Percentiles rank a stretch among this genome's conserved stretches.
Evolutionary conservation across 2,888 invertebrate genomes (phyloP).

Genomic region (Microplitis deprimator): DNA sequence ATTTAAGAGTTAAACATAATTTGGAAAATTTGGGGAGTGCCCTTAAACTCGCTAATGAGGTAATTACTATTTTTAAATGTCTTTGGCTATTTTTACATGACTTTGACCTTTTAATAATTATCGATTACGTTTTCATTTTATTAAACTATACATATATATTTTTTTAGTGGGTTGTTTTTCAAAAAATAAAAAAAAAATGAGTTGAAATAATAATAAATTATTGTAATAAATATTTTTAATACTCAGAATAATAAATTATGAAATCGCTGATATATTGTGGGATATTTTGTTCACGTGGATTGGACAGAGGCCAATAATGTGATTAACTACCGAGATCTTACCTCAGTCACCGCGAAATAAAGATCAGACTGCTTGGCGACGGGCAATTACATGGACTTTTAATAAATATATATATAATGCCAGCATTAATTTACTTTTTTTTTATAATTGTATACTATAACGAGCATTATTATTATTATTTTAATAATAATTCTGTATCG

Average conservation of each 20-base stretch:
- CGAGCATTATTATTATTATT: no score
- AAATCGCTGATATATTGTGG: neutral
- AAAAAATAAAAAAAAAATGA: no score
- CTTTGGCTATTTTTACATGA: neutral
- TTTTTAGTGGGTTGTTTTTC: neutral
- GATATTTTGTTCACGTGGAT: constrained; percentile 22
- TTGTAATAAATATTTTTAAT: no score
- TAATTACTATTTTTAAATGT: neutral
- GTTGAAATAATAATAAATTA: no score
- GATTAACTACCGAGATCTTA: constrained; percentile 12
- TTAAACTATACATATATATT: neutral
- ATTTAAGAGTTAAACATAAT: no score
- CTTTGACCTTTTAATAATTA: neutral
- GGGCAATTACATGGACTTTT: neutral
- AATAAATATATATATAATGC: neutral
- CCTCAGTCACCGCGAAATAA: constrained; percentile 18
- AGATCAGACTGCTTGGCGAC: constrained; percentile 38
- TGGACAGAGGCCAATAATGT: constrained; percentile 37
- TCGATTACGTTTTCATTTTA: neutral
- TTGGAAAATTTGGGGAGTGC: no score
- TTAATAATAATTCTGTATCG: neutral
- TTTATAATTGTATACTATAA: no score
- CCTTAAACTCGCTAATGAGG: neutral
- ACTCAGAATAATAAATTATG: neutral
- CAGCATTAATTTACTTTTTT: no score